Base-by-base conservation (phyloP, 1,140 invertebrate genomes). In the Penaeus indicus region DNA sequence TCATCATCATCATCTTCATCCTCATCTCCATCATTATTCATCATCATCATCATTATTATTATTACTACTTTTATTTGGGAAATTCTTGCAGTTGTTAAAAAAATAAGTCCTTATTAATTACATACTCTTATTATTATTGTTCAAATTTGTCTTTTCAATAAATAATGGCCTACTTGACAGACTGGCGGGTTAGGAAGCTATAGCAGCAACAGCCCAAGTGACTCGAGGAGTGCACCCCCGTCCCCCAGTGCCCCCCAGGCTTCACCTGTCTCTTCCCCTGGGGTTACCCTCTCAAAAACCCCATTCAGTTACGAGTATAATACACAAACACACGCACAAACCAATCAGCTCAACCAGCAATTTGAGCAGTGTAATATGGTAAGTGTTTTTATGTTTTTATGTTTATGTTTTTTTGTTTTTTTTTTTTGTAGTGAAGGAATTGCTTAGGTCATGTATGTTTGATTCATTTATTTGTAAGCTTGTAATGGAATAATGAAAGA, bases 281-380 rank as follows among this genome's bases (percentile, higher is more conserved):
- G 86, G 42, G 81, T 88, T n/a, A 62, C 80, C 72, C 54, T 88
- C n/a, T 75, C 81, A 63, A 88, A 83, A 54, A 83, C 82, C 47
- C 86, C 86, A 32, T 88, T 88, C 86, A 88, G 38, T 32, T 88
- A 88, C 62, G 86, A 88, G 63, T 88, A 88, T 63, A 54, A 54
- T 54, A 54, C 54, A 54, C 86, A 83, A 32, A 88, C 86, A 27
- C 86, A 84, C 63, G 86, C 86, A 88, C 86, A 88, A 88, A 88
- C 86, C 42, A 88, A 88, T 78, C 86, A 88, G 72, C 81, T 88
- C 72, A 88, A 88, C 72, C 86, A 88, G 72, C 86, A 88, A 38
- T 84, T 88, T 83, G 86, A 88, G 81, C 86, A 88, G 81, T 88
- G 86, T 84, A 88, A 78, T 79, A 84, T 88, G 86, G 86, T 88